Base-by-base conservation (phyloP, 2,797 vertebrate genomes). In the Hyperoplus immaculatus region DNA sequence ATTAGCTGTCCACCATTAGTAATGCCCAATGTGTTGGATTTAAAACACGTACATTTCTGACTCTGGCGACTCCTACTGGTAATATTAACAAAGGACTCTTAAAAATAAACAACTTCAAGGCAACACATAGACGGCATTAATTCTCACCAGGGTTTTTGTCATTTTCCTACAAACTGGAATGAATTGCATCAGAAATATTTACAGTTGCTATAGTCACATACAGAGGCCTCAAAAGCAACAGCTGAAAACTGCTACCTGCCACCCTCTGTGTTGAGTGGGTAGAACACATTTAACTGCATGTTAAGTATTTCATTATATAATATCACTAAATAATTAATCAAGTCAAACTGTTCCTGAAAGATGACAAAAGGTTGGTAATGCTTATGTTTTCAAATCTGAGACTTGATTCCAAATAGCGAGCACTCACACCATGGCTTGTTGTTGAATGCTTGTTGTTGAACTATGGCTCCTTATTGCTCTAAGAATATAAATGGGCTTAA, bases 1-100 rank as follows among this genome's bases (percentile, higher is more conserved):
- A 51, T 69, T 70, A 64, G 56, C 55, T 56, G 49, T 60, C 61
- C 21, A 18, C 45, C 21, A 67, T 75, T 70, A 39, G 61, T 46
- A n/a, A 50, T 50, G 41, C n/a, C 14, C 15, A n/a, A 21, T 66
- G 21, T 66, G 46, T 61, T 70, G 18, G 53, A 68, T 61, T 73
- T 57, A 21, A 66, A 77, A 66, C 57, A 8, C 15, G 45, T 12
- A 38, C 4, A 38, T 72, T 41, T 51, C 43, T 63, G 4, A 45
- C 56, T 71, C 71, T 68, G 15, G 15, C 1, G 2, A 7, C 58
- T 53, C 45, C 53, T 38, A 21, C 21, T 39, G 8, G 2, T 15
- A 21, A 11, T n/a, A 29, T 41, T 21, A 29, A 29, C 29, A 29
- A 29, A 29, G 29, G 29, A 29, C 29, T 29, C 29, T 29, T 29